Conservation (phyloP, 64 coral and sea anemone species). For the Dendronephthya gigantea region DNA sequence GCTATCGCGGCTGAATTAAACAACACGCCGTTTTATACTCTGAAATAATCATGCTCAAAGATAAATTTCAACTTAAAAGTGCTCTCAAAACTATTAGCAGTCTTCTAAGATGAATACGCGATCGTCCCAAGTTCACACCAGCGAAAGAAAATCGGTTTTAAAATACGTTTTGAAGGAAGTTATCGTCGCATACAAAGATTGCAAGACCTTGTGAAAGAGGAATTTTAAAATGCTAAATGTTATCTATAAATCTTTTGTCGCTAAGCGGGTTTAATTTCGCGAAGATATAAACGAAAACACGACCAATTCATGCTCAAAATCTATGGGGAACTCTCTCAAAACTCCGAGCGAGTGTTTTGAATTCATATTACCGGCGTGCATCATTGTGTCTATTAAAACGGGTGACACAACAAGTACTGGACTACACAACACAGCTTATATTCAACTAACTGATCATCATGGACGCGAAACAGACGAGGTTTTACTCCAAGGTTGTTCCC, state of each 20-base stretch:
- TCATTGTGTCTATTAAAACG: not conserved
- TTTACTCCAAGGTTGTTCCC: not conserved
- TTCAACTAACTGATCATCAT: not conserved
- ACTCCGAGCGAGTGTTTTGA: not conserved
- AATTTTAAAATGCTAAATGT: too few relatives aligned
- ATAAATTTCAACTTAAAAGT: too few relatives aligned
- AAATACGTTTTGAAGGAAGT: too few relatives aligned
- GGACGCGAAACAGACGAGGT: not conserved
- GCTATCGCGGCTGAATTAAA: too few relatives aligned
- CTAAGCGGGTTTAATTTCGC: not conserved
- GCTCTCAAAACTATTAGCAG: too few relatives aligned
- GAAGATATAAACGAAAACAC: not conserved
- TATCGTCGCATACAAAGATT: too few relatives aligned
- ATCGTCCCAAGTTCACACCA: too few relatives aligned
- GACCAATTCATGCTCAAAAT: not conserved
- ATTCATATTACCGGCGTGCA: not conserved
- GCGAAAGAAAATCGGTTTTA: too few relatives aligned
- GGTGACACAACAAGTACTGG: not conserved
- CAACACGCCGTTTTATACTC: too few relatives aligned
- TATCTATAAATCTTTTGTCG: not conserved
- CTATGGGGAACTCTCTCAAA: not conserved
- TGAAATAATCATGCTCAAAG: too few relatives aligned
- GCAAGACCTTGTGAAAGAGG: too few relatives aligned
- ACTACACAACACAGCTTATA: not conserved
- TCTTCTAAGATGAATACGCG: too few relatives aligned